phyloP scores from a whole-genome alignment of 2,113 vertebrate species.

The Excalfactoria chinensis region DNA sequence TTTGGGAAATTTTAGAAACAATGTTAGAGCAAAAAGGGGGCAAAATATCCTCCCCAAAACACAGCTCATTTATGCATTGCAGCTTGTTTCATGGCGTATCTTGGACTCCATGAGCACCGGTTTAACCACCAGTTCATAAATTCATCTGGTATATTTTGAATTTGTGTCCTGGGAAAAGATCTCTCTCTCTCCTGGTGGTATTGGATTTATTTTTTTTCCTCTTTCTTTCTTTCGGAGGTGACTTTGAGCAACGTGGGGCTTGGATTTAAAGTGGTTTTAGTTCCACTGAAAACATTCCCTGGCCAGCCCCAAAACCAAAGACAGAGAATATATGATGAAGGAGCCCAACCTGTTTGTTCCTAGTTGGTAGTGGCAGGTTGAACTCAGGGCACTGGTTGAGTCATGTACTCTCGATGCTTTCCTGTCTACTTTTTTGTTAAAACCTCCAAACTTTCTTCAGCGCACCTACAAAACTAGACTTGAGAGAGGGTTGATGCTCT shows the following conservation, averaged over 20 bases:
- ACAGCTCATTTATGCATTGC: conserved; percentile 1
- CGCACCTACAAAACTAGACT: not conserved
- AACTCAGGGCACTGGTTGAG: not conserved
- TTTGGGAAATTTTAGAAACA: conserved; percentile 34
- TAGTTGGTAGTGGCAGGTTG: not conserved
- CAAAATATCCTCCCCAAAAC: conserved; percentile 53
- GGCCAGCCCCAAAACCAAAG: not conserved
- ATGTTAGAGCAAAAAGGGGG: not conserved
- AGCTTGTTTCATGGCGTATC: conserved; percentile 13
- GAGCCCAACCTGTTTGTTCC: not conserved
- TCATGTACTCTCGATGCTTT: not conserved
- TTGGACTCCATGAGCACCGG: not conserved
- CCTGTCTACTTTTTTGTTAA: not conserved
- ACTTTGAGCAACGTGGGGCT: not conserved
- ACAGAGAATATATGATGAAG: not conserved
- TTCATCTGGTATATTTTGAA: conserved; percentile 45
- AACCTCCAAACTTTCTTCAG: not conserved
- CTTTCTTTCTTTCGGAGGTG: not conserved
- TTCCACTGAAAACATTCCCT: conserved; percentile 14
- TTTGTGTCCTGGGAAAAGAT: conserved; percentile 61
- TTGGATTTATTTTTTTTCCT: not conserved
- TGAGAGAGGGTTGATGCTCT: not conserved
- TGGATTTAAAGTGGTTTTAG: conserved; percentile 11
- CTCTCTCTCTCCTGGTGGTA: conserved; percentile 41
- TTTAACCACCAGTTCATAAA: conserved; percentile 71